Conservation (phyloP, 2,113 vertebrate genomes). For the Anhinga anhinga region DNA sequence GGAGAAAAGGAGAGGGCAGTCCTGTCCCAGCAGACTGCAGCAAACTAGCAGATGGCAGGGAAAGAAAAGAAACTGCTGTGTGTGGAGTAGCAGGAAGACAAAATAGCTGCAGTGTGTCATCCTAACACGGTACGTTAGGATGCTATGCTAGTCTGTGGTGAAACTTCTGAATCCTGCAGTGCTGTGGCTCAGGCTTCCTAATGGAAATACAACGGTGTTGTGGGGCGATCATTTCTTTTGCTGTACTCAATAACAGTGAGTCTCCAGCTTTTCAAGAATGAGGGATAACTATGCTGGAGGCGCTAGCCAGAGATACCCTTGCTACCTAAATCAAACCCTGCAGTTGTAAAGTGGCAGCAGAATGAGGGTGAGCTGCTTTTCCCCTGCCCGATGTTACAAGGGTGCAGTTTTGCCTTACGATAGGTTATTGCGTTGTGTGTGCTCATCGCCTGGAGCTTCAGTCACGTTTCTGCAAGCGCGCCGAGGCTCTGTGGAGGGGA, state of each 20-base stretch:
- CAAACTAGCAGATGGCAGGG: background rate
- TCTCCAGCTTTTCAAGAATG: background rate
- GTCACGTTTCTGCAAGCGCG: background rate
- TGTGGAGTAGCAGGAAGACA: background rate
- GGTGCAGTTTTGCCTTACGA: background rate
- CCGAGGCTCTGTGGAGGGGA: background rate
- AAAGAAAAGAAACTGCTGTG: background rate
- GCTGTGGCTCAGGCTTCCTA: background rate
- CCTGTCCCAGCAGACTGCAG: conserved; percentile 46
- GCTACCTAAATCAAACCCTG: background rate
- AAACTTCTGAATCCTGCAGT: background rate
- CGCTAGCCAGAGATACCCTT: background rate
- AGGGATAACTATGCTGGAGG: background rate
- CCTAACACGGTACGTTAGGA: background rate
- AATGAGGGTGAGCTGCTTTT: background rate
- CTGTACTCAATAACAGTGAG: fast-evolving
- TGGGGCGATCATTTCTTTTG: background rate
- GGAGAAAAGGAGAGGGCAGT: background rate
- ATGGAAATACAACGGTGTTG: background rate
- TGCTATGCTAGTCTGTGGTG: background rate
- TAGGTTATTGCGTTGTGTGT: background rate
- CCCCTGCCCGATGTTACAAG: background rate
- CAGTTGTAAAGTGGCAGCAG: background rate
- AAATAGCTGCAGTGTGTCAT: conserved; percentile 20
- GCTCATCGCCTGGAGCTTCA: background rate